These are phyloP conservation scores for Horisme vitalbata DNA, from an alignment of 2,888 invertebrate genomes.

Conservation along the genomic window DNA sequence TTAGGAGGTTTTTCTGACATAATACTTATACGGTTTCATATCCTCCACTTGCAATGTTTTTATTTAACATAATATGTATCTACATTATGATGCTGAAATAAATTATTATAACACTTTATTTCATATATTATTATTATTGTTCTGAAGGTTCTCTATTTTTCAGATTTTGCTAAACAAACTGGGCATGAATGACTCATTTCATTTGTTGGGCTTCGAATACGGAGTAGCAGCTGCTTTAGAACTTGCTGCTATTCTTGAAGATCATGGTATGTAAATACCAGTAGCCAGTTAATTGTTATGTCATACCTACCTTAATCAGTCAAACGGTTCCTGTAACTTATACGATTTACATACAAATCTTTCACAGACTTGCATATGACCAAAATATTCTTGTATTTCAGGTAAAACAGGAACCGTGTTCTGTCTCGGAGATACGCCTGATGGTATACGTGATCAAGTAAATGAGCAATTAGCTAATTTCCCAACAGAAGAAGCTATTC, in stretches of 20 bases:
- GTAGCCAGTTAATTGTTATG: too few species aligned
- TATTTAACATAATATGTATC: too few species aligned
- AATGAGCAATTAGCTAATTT: constrained; percentile 33
- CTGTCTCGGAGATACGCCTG: constrained; percentile 48
- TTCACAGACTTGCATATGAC: too few species aligned
- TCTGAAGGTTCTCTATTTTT: constrained; percentile 1
- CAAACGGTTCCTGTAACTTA: too few species aligned
- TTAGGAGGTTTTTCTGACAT: too few species aligned
- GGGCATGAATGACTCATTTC: constrained; percentile 40
- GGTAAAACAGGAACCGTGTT: constrained; percentile 48
- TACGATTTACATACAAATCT: too few species aligned
- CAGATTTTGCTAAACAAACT: constrained; percentile 45
- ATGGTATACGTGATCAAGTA: constrained; percentile 36
- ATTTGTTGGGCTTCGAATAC: constrained; percentile 51
- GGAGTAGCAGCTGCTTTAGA: constrained; percentile 51
- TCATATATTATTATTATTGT: too few species aligned
- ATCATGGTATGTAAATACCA: constrained; percentile 40
- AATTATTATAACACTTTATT: too few species aligned
- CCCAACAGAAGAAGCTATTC: constrained; percentile 36
- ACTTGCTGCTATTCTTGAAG: constrained; percentile 51
- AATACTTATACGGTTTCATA: too few species aligned
- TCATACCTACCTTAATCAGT: too few species aligned
- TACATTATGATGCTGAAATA: too few species aligned
- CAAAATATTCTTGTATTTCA: constrained; percentile 19
- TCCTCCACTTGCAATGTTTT: too few species aligned